Evolutionary conservation across 2,113 vertebrate species (phyloP).

Genomic region (Sminthopsis crassicaudata): DNA sequence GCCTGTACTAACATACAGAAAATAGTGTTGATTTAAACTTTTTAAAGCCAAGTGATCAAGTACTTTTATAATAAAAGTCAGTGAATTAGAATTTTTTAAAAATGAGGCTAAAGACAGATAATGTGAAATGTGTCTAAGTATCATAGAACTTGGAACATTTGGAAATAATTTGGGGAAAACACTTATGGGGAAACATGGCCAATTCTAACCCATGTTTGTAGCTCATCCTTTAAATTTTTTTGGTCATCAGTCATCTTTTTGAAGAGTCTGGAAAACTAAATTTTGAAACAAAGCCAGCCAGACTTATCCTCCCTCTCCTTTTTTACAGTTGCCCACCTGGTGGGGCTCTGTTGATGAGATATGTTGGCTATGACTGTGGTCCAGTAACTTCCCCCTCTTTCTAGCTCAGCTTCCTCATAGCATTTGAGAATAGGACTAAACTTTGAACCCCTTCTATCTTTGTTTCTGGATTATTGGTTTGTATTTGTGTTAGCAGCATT

Average conservation of each 20-base stretch:
- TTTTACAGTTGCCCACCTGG: neutral
- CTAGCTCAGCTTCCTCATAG: neutral
- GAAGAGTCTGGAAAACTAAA: neutral
- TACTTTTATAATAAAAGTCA: too few relatives aligned
- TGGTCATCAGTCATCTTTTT: neutral
- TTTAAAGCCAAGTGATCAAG: too few relatives aligned
- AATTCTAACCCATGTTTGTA: neutral
- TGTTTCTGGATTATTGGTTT: neutral
- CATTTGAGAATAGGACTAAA: neutral
- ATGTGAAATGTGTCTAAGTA: neutral
- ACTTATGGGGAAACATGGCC: neutral
- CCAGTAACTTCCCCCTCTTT: neutral
- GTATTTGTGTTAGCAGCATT: neutral
- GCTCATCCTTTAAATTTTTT: neutral
- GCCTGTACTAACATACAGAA: too few relatives aligned
- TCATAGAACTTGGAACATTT: neutral
- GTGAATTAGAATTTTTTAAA: too few relatives aligned
- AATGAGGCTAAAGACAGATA: neutral
- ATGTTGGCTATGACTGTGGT: neutral
- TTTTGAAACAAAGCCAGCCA: neutral
- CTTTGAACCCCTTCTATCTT: neutral
- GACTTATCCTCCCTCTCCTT: neutral
- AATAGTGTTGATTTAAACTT: too few relatives aligned
- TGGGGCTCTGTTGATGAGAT: neutral
- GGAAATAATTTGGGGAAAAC: neutral